Conservation (phyloP, 2,113 vertebrate species). For the Corythaixoides concolor region DNA sequence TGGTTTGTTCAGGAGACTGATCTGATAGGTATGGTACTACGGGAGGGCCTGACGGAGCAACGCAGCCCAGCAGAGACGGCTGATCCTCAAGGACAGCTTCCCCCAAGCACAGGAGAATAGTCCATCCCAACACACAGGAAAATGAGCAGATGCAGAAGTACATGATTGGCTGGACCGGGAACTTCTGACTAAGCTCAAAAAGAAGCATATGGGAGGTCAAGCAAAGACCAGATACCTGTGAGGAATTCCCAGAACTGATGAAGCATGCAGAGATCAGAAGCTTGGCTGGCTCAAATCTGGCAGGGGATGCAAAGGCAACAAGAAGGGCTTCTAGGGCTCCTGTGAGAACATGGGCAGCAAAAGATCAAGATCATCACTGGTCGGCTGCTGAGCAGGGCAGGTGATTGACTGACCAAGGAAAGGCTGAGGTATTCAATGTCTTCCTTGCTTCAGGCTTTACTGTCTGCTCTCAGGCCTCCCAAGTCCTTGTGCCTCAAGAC, state of each 20-base stretch:
- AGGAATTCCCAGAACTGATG: not conserved
- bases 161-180: not conserved
- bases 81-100: not conserved
- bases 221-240: not conserved
- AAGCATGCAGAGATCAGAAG: not conserved
- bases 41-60: not conserved
- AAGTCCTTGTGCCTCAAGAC: not conserved
- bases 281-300: not conserved
- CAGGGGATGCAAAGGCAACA: not conserved
- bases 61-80: not conserved
- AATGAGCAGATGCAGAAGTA: not conserved
- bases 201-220: not conserved
- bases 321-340: not conserved
- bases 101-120: not conserved
- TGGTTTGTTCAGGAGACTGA: not conserved
- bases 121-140: not conserved
- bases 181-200: not conserved
- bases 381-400: not conserved
- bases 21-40: rapidly evolving
- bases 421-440: not conserved
- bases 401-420: not conserved
- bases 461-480: not conserved
- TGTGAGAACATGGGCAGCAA: not conserved
- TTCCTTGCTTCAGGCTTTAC: not conserved
- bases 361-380: not conserved